Conservation (phyloP, 2,113 vertebrate genomes). For the Sylvietta virens region DNA sequence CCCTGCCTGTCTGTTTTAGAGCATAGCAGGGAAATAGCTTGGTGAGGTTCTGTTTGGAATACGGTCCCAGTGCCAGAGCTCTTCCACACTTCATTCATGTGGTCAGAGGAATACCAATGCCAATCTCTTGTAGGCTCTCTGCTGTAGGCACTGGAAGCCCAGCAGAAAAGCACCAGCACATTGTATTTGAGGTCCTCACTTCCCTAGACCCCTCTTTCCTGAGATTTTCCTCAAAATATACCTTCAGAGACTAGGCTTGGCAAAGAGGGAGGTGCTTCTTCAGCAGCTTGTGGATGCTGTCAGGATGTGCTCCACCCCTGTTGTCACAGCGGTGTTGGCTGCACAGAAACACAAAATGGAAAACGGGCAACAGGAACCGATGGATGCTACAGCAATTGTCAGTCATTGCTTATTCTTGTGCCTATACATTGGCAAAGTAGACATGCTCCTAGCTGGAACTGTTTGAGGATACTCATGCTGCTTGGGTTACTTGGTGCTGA, state of each 20-base stretch:
- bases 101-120: neutral
- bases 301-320: neutral
- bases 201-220: neutral
- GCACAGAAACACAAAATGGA: neutral
- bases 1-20: neutral
- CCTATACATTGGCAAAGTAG: neutral
- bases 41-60: neutral
- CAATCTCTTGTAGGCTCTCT: neutral
- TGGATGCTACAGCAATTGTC: neutral
- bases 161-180: neutral
- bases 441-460: neutral
- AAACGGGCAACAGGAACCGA: neutral
- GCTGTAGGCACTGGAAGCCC: neutral
- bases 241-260: neutral
- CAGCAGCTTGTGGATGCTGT: neutral
- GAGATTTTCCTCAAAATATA: neutral
- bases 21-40: neutral
- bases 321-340: neutral
- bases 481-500: neutral
- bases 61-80: neutral
- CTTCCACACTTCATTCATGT: rapidly evolving
- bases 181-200: neutral
- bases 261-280: neutral
- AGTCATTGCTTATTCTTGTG: rapidly evolving
- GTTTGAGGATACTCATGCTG: neutral